phyloP scores from a whole-genome alignment of 2,113 vertebrate genomes.

The Tragulus kanchil region DNA sequence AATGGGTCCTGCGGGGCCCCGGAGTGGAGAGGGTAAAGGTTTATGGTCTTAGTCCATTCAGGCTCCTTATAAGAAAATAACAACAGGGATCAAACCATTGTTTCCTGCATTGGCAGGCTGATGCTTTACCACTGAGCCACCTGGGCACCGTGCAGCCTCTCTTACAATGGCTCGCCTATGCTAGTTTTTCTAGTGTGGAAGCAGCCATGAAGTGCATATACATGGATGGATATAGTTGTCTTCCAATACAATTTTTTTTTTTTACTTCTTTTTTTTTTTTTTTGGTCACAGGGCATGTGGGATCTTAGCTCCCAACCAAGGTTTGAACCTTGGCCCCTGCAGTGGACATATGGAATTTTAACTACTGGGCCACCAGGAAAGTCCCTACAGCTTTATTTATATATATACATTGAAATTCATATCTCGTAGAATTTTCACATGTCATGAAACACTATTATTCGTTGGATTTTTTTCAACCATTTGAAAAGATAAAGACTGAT shows the following conservation, averaged over 20 bases:
- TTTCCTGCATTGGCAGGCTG: neutral
- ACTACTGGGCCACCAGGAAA: neutral
- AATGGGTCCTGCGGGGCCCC: neutral
- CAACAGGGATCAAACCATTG: neutral
- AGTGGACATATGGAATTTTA: neutral
- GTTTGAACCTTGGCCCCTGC: neutral
- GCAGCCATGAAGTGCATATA: neutral
- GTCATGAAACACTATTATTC: neutral
- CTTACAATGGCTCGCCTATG: neutral
- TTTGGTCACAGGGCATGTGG: neutral
- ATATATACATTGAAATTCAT: neutral
- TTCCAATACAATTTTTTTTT: neutral
- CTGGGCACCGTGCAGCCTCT: neutral
- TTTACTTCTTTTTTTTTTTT: neutral
- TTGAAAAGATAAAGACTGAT: conserved; percentile 7
- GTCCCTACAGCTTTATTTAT: neutral
- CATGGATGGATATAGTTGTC: neutral
- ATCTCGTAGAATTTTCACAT: conserved; percentile 13
- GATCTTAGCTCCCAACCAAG: neutral
- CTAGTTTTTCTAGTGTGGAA: neutral
- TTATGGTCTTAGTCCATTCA: neutral
- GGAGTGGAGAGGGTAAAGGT: neutral
- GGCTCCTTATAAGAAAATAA: neutral
- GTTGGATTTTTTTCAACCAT: neutral
- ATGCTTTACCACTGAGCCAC: neutral